Percentiles rank a stretch among this genome's conserved stretches.
phyloP scores from a whole-genome alignment of 2,888 invertebrate species.

The Sarcophaga subvicina region DNA sequence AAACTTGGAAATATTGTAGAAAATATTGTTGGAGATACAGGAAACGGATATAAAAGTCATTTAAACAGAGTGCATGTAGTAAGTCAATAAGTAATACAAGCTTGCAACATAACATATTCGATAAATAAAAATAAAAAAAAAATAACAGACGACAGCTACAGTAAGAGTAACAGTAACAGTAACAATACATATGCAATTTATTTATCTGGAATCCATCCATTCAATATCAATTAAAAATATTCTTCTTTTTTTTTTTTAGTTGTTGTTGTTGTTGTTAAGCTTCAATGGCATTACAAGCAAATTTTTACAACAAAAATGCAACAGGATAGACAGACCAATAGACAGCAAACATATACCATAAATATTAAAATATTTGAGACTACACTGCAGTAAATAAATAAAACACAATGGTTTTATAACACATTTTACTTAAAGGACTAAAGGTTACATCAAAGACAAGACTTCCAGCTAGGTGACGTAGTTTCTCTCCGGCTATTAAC shows the following conservation, averaged over 20 bases:
- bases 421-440: too few species aligned
- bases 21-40: constrained; percentile 29
- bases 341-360: too few species aligned
- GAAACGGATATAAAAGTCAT: constrained; percentile 62
- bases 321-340: too few species aligned
- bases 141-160: not conserved
- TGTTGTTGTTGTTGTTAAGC: constrained; percentile 36
- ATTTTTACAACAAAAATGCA: constrained; percentile 13
- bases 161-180: not conserved
- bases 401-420: not conserved
- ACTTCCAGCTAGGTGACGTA: too few species aligned
- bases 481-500: too few species aligned
- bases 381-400: constrained; percentile 7
- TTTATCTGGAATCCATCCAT: constrained; percentile 41
- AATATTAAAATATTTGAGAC: too few species aligned
- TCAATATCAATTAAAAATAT: constrained; percentile 57
- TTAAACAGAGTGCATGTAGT: constrained; percentile 1
- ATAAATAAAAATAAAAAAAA: not conserved
- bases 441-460: too few species aligned
- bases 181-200: not conserved
- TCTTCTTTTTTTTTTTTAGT: not conserved
- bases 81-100: not conserved
- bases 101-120: constrained; percentile 17
- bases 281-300: constrained; percentile 52
- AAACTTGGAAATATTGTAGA: not conserved